These are phyloP conservation scores for Otolemur crassicaudatus DNA, from an alignment of 2,797 vertebrate genomes.

Conservation along the genomic window DNA sequence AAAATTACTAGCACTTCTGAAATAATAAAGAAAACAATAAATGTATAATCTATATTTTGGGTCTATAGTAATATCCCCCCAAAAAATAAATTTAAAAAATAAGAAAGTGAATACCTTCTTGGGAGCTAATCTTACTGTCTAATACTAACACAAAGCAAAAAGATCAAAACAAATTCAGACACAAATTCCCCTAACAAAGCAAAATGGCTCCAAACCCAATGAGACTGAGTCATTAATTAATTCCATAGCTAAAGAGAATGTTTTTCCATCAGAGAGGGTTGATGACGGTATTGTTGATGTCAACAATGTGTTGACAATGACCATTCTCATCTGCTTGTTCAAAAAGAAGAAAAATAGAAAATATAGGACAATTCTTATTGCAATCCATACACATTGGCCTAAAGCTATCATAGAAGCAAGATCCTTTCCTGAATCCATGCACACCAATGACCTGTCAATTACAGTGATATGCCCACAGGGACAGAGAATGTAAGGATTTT, in stretches of 20 bases:
- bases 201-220: neutral
- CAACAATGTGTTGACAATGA: neutral
- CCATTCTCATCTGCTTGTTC: neutral
- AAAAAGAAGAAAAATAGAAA: neutral
- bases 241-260: neutral
- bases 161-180: neutral
- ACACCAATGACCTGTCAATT: neutral
- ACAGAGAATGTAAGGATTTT: neutral
- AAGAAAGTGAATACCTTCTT: neutral
- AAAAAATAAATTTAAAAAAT: neutral
- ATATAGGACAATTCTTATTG: neutral
- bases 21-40: constrained; percentile 8
- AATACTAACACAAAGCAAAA: neutral
- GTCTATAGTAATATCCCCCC: neutral
- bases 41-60: neutral
- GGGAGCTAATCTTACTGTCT: neutral
- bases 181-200: neutral
- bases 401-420: neutral
- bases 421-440: neutral
- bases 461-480: neutral
- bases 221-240: neutral
- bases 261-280: neutral
- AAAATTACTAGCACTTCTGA: constrained; percentile 8
- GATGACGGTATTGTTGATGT: neutral
- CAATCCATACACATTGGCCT: neutral